phyloP scores from a whole-genome alignment of 2,888 invertebrate genomes.

The Esperia sulphurella region DNA sequence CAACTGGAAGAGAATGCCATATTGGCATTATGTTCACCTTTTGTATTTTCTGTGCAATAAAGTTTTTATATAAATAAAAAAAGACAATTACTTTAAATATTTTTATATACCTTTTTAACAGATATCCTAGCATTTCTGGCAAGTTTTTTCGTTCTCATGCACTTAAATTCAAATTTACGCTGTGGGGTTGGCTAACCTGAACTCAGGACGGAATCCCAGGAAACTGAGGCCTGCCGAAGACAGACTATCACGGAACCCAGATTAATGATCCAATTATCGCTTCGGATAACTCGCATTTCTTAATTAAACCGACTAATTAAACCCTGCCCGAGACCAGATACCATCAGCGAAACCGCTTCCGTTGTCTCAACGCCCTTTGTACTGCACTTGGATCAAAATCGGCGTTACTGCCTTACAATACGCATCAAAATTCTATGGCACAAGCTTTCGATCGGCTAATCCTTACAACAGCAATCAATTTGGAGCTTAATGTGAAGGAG shows the following conservation, averaged over 20 bases:
- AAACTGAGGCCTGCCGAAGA: slow-evolving; percentile 15
- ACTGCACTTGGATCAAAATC: slow-evolving; percentile 8
- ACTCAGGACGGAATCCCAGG: neutral
- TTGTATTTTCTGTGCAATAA: too few relatives aligned
- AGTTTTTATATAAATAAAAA: too few relatives aligned
- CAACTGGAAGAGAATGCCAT: too few relatives aligned
- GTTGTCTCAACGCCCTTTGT: slow-evolving; percentile 53
- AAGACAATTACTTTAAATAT: too few relatives aligned
- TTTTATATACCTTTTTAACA: too few relatives aligned
- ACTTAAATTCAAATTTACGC: too few relatives aligned
- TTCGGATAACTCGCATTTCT: slow-evolving; percentile 54
- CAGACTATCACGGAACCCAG: slow-evolving; percentile 30
- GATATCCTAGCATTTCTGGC: too few relatives aligned
- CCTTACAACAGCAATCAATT: neutral
- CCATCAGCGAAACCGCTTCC: slow-evolving; percentile 43
- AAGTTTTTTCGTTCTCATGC: too few relatives aligned
- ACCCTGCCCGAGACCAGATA: slow-evolving; percentile 32
- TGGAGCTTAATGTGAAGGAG: neutral
- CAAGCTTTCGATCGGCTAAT: neutral
- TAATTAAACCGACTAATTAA: slow-evolving; percentile 72
- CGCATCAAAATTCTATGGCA: slow-evolving; percentile 16
- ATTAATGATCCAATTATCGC: slow-evolving; percentile 68
- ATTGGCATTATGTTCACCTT: too few relatives aligned
- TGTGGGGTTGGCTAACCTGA: neutral
- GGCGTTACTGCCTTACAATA: slow-evolving; percentile 10